These are phyloP conservation scores for Corythornis madagascariensis DNA, from an alignment of 2,113 vertebrate genomes.

Conservation along the genomic window DNA sequence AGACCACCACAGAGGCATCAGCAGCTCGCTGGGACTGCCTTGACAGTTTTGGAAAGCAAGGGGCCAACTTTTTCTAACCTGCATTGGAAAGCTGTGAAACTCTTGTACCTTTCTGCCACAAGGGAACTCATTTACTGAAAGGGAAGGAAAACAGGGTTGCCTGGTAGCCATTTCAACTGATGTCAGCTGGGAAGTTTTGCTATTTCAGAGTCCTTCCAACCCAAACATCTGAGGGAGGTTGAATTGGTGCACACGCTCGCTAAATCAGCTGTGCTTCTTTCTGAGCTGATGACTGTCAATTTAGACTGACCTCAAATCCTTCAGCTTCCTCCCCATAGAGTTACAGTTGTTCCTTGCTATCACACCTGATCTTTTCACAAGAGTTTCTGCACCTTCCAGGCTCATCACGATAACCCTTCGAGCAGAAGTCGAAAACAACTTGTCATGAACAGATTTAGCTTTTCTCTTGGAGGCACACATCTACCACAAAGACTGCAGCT, in stretches of 20 bases:
- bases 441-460: conserved; percentile 5
- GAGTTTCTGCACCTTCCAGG: neutral
- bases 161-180: neutral
- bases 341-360: neutral
- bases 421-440: neutral
- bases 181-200: neutral
- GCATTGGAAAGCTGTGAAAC: neutral
- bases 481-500: neutral
- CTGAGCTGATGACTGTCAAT: neutral
- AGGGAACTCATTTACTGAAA: neutral
- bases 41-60: neutral
- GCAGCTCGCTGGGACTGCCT: accelerated
- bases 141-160: neutral
- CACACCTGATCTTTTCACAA: neutral
- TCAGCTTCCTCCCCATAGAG: neutral
- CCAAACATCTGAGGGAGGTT: neutral
- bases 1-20: neutral
- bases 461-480: neutral
- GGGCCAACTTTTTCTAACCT: neutral
- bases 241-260: neutral
- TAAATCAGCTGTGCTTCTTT: neutral
- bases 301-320: neutral
- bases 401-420: neutral
- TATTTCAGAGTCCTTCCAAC: neutral
- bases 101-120: neutral